Conservation (phyloP, 2,113 vertebrate species). For the Rhabdornis inornatus region DNA sequence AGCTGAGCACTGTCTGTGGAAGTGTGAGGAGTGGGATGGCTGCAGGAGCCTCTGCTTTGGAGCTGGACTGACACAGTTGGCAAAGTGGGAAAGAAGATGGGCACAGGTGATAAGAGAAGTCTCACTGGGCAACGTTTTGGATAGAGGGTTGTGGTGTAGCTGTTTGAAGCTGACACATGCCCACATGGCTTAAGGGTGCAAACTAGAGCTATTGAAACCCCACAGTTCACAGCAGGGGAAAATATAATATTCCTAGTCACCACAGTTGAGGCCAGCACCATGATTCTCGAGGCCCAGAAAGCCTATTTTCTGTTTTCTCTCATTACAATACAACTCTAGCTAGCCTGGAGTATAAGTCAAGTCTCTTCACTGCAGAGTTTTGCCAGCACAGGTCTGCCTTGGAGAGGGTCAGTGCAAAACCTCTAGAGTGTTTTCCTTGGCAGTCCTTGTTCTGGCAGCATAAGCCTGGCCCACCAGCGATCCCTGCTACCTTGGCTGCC, state of each 20-base stretch:
- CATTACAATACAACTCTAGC: not conserved
- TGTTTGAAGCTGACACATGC: not conserved
- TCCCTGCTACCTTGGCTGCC: not conserved
- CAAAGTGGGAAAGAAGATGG: not conserved
- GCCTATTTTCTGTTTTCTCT: not conserved
- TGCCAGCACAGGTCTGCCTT: not conserved
- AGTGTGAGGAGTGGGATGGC: not conserved
- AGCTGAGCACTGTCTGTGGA: fast-evolving
- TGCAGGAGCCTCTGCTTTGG: fast-evolving
- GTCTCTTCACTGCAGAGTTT: not conserved
- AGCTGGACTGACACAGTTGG: not conserved
- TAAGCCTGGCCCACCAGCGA: not conserved
- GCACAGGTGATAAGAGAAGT: not conserved
- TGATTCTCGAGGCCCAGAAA: not conserved
- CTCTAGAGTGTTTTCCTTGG: not conserved
- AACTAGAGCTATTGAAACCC: fast-evolving
- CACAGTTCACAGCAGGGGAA: not conserved
- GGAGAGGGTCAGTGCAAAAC: not conserved
- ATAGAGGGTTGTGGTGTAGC: not conserved
- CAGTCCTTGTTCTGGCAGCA: not conserved
- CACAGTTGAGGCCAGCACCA: fast-evolving
- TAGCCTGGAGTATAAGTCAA: not conserved
- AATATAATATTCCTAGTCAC: not conserved
- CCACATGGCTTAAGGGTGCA: fast-evolving
- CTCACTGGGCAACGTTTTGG: not conserved